Conservation (phyloP, 2,113 vertebrate species). For the human (Homo sapiens) region GRCh38 chr20:16653001-16653500, state of each 20-base stretch:
- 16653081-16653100: slow-evolving; percentile 47
- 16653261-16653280: neutral
- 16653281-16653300: slow-evolving; percentile 41
- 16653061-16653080: neutral
- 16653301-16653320: slow-evolving; percentile 4
- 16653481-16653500: slow-evolving; percentile 68
- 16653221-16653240: slow-evolving; percentile 52
- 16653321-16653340: slow-evolving; percentile 50
- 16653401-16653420: slow-evolving; percentile 60
- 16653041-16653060: slow-evolving; percentile 51
- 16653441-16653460: slow-evolving; percentile 62
- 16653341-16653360: slow-evolving; percentile 36
- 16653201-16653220: slow-evolving; percentile 48
- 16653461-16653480: slow-evolving; percentile 63
- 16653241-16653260: slow-evolving; percentile 39
- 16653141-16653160: slow-evolving; percentile 56
- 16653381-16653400: slow-evolving; percentile 61
- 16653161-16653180: slow-evolving; percentile 66
- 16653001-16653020: too few species aligned
- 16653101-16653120: slow-evolving; percentile 61
- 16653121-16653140: slow-evolving; percentile 41
- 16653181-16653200: slow-evolving; percentile 58
- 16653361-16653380: slow-evolving; percentile 60
- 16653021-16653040: neutral
- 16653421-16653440: slow-evolving; percentile 60